A percentile compares a stretch with the other conserved stretches of the same genome.
Conservation (phyloP, 2,888 invertebrate species). For the Oscheius sp. region DNA sequence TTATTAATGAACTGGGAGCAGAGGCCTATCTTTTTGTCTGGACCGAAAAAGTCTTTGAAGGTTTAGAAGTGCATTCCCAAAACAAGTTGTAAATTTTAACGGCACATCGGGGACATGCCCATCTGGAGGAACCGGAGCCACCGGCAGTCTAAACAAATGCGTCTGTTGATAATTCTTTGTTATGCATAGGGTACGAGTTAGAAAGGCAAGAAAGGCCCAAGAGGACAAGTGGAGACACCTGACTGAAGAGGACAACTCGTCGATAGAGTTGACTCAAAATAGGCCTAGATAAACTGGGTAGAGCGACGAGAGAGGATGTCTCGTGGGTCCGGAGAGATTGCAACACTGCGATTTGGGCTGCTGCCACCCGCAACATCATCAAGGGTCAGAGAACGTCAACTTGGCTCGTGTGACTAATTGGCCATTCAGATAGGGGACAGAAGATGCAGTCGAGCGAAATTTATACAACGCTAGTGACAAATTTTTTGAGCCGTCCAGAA, state of each 20-base stretch:
- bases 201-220: too few species aligned
- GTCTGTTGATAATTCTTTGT: too few species aligned
- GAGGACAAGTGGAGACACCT: too few species aligned
- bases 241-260: too few species aligned
- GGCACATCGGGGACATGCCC: too few species aligned
- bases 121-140: too few species aligned
- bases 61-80: too few species aligned
- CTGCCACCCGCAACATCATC: slow-evolving; percentile 31
- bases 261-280: too few species aligned
- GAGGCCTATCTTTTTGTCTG: neutral
- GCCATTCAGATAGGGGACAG: slow-evolving; percentile 12
- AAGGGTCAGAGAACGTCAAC: slow-evolving; percentile 32
- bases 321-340: slow-evolving; percentile 31
- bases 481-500: neutral
- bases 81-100: too few species aligned
- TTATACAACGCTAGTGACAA: slow-evolving; percentile 9
- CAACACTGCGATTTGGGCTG: slow-evolving; percentile 18
- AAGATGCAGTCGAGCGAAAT: slow-evolving; percentile 27
- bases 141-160: too few species aligned
- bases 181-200: too few species aligned
- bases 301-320: slow-evolving; percentile 6
- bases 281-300: neutral
- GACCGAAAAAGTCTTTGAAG: neutral
- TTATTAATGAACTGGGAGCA: slow-evolving; percentile 4
- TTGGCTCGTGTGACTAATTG: slow-evolving; percentile 10